Conservation (phyloP, 35 echinoderm and acorn worm species). For the Diadema setosum region DNA sequence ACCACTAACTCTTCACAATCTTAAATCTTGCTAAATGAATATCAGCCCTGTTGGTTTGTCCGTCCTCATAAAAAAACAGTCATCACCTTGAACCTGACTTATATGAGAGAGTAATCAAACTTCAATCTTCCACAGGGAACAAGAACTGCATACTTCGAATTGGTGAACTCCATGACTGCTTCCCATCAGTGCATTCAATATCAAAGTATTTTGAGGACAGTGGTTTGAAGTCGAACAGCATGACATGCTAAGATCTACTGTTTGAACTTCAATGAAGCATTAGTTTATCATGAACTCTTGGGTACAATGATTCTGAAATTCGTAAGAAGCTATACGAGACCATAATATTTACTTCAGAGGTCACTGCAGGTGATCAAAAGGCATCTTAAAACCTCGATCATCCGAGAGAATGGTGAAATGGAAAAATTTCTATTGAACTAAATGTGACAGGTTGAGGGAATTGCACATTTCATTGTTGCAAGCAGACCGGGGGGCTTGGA, state of each 20-base stretch:
- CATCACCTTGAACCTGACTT: slow-evolving; percentile 41
- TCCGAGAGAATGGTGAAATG: background rate
- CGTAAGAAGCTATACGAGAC: background rate
- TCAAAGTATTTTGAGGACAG: slow-evolving; percentile 17
- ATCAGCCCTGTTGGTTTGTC: slow-evolving; percentile 14
- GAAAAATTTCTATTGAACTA: slow-evolving; percentile 27
- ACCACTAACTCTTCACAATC: slow-evolving; percentile 15
- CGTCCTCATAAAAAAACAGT: slow-evolving; percentile 17
- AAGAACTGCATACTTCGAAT: background rate
- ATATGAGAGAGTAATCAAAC: slow-evolving; percentile 39
- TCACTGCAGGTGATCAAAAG: background rate
- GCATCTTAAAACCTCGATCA: background rate
- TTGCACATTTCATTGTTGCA: slow-evolving; percentile 23
- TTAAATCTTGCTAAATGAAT: slow-evolving; percentile 16
- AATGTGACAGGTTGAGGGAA: slow-evolving; percentile 30
- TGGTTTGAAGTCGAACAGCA: background rate
- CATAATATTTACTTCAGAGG: background rate
- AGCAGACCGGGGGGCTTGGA: slow-evolving; percentile 29
- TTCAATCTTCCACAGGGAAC: background rate
- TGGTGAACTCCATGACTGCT: slow-evolving; percentile 31
- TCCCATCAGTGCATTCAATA: slow-evolving; percentile 9
- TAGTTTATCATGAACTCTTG: background rate
- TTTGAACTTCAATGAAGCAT: slow-evolving; percentile 50
- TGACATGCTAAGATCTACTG: slow-evolving; percentile 2
- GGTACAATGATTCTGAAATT: background rate